Evolutionary conservation across 2,888 invertebrate species (phyloP).

Genomic region (Nyleta sp.): DNA sequence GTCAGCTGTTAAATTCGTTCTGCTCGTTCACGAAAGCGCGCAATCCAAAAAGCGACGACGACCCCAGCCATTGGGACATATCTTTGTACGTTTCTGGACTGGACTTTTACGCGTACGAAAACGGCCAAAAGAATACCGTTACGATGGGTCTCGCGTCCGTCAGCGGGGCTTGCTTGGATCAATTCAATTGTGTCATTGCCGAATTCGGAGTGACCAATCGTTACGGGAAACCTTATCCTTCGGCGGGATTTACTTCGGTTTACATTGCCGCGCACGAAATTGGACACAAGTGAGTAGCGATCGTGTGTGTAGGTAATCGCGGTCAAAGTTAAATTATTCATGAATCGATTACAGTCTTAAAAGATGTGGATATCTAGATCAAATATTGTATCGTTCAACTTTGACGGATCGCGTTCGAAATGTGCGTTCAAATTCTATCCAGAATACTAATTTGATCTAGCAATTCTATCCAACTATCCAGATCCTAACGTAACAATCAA

Average conservation of each 20-base stretch:
- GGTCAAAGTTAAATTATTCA: too few species aligned
- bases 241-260: constrained; percentile 92
- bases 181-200: constrained; percentile 90
- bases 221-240: constrained; percentile 91
- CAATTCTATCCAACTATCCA: too few species aligned
- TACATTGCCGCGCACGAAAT: constrained; percentile 93
- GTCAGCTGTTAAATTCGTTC: constrained; percentile 88
- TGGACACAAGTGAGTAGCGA: constrained; percentile 90
- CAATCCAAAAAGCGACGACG: constrained; percentile 87
- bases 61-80: constrained; percentile 92
- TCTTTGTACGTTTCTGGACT: constrained; percentile 90
- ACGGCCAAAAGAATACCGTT: constrained; percentile 87
- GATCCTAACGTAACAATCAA: too few species aligned
- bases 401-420: too few species aligned
- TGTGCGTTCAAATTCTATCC: too few species aligned
- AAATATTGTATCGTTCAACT: too few species aligned
- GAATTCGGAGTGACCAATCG: constrained; percentile 90
- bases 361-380: too few species aligned
- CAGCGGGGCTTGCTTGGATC: constrained; percentile 88
- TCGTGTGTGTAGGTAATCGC: too few species aligned
- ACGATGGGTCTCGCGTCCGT: constrained; percentile 94
- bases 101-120: constrained; percentile 88
- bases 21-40: constrained; percentile 87
- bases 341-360: too few species aligned
- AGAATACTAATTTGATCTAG: too few species aligned